phyloP scores from a whole-genome alignment of 2,888 invertebrate genomes.

The Dendrolimus pini region DNA sequence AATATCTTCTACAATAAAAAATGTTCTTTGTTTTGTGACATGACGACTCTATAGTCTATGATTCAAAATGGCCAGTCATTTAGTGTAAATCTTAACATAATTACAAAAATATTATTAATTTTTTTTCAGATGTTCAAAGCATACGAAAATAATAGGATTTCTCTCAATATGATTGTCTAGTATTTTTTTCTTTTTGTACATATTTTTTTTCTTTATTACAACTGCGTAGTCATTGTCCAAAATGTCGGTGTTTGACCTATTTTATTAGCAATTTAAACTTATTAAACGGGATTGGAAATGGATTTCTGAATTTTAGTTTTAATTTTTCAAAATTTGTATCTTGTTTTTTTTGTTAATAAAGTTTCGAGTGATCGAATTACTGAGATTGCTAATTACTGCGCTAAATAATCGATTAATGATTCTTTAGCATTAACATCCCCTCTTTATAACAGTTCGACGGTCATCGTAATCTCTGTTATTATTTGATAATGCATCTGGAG shows the following conservation, averaged over 20 bases:
- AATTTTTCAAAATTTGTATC: conserved; percentile 21
- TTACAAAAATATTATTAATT: conserved; percentile 6
- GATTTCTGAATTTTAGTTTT: conserved; percentile 24
- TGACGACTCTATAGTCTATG: conserved; percentile 28
- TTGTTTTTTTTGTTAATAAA: conserved; percentile 20
- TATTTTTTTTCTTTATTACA: conserved; percentile 33
- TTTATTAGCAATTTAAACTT: conserved; percentile 15
- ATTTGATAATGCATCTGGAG: too few species aligned
- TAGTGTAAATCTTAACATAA: conserved; percentile 5
- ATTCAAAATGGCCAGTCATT: conserved; percentile 26
- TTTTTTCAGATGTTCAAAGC: conserved; percentile 24
- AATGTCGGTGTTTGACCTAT: conserved; percentile 21
- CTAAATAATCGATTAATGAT: not conserved
- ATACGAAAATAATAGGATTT: conserved; percentile 24
- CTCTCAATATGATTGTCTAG: conserved; percentile 11
- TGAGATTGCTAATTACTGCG: not conserved
- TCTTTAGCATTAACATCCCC: too few species aligned
- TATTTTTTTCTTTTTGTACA: conserved; percentile 43
- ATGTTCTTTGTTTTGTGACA: conserved; percentile 36
- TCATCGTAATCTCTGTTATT: too few species aligned
- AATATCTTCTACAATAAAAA: conserved; percentile 30
- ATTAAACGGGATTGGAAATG: conserved; percentile 32
- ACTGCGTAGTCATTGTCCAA: conserved; percentile 49
- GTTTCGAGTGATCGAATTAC: not conserved
- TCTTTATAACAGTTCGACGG: too few species aligned